These are phyloP conservation scores for Acestrorhynchus altus DNA, from an alignment of 2,797 vertebrate genomes.

Conservation along the genomic window DNA sequence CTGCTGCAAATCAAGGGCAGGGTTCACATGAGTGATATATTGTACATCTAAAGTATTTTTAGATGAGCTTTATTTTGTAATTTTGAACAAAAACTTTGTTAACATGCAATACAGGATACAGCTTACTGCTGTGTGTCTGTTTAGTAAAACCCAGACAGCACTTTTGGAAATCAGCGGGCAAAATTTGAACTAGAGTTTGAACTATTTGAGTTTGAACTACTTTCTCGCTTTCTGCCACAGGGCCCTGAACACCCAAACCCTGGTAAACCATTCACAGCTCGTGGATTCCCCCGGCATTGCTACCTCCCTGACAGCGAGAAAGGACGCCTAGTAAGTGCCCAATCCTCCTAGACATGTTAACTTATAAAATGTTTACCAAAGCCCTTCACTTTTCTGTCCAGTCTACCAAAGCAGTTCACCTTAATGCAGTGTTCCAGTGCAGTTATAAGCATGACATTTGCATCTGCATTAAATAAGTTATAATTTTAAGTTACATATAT, in stretches of 20 bases:
- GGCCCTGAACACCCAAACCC: conserved; percentile 93
- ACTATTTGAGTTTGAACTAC: background rate
- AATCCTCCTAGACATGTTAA: background rate
- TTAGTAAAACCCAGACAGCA: too few relatives aligned
- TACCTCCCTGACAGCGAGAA: conserved; percentile 96
- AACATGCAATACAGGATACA: too few relatives aligned
- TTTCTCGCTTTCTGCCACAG: conserved; percentile 65
- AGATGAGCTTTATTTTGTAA: too few relatives aligned
- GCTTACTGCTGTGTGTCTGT: too few relatives aligned
- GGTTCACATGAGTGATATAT: too few relatives aligned
- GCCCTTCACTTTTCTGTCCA: too few relatives aligned
- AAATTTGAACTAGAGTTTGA: background rate
- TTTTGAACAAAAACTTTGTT: too few relatives aligned
- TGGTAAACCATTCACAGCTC: conserved; percentile 93
- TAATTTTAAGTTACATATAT: too few relatives aligned
- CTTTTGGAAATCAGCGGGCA: background rate
- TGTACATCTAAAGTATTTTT: too few relatives aligned
- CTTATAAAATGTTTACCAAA: background rate
- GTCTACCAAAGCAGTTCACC: background rate
- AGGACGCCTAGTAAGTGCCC: conserved; percentile 85
- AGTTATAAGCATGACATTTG: too few relatives aligned
- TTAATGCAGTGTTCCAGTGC: too few relatives aligned
- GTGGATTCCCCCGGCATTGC: conserved; percentile 94
- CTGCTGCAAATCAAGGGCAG: background rate
- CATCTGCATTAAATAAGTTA: too few relatives aligned